Evolutionary conservation across 2,113 vertebrate genomes (phyloP), one percentile per base, ranked within the genome.

Genomic region (Nothocercus nigrocapillus): DNA sequence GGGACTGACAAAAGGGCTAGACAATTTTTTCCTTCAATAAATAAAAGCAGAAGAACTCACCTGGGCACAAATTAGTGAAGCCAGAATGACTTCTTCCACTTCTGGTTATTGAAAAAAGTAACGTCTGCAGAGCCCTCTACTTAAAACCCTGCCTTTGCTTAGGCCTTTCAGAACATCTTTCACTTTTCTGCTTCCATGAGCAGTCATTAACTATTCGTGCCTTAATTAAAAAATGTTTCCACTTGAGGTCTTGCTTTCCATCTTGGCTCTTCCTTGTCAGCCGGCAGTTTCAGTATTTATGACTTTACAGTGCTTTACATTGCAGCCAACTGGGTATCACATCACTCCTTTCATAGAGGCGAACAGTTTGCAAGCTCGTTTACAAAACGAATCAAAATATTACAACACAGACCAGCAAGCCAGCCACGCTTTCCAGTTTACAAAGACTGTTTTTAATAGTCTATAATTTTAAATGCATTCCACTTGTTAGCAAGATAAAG

Each of bases 191-290:
- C 53, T 78, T 22, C 75, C 30, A 38, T 59, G 17, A 89, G 51
- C 36, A 59, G 84, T 73, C 66, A 79, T 87, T 93, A 93, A 89
- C 91, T 88, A 94, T 95, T 81, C 0, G 14, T 47, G 56, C 36
- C 59, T 89, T 92, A 91, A 92, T 95, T 95, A 92, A 75, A 75
- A 96, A 83, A 51, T 89, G 76, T 91, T 96, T 97, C 94, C 96
- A 94, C 53, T 69, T 66, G 66, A 88, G 74, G 66, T 93, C 90
- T 94, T 95, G 62, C 59, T 51, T 96, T 94, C 85, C 73, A 13
- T 70, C 73, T 94, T 14, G 0, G 56, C 34, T 92, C 59, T 67
- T 89, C 81, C 59, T 66, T 42, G 73, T 82, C 75, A 83, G 56
- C 62, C 61, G 49, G 40, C 53, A 79, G 40, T 63, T 93, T 91